phyloP scores from a whole-genome alignment of 2,797 vertebrate genomes.

The Babyrousa celebensis region DNA sequence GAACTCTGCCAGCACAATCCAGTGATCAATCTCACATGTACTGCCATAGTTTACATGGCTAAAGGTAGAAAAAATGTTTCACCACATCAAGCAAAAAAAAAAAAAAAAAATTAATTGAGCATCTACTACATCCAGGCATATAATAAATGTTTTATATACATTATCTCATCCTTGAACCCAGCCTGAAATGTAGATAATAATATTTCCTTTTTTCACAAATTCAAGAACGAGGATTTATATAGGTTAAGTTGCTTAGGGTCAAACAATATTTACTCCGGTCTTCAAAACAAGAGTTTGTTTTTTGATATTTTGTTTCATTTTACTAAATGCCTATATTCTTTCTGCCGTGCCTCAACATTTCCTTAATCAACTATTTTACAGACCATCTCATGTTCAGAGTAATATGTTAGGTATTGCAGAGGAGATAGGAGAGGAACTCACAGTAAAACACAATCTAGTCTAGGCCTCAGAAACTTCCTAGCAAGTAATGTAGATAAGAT shows the following conservation, averaged over 20 bases:
- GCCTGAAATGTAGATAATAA: not conserved
- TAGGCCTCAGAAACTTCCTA: not conserved
- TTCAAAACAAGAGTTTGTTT: not conserved
- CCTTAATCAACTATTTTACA: not conserved
- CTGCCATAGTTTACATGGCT: not conserved
- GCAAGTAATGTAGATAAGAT: not conserved
- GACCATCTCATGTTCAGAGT: not conserved
- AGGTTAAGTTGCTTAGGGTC: not conserved
- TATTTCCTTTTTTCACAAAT: not conserved
- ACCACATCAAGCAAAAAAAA: not conserved
- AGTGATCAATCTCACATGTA: not conserved
- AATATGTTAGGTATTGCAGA: not conserved
- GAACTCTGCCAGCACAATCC: not conserved
- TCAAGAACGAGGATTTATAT: not conserved
- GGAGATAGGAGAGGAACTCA: not conserved
- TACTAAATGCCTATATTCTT: not conserved
- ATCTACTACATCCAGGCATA: conserved; percentile 52
- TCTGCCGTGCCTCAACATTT: not conserved
- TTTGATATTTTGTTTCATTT: not conserved
- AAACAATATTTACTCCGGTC: conserved; percentile 28
- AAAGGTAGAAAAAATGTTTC: not conserved
- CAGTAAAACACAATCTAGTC: not conserved
- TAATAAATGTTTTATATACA: not conserved
- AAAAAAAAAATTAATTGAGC: conserved; percentile 53
- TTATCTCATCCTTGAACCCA: not conserved